Percentiles rank a stretch among this genome's conserved stretches.
Evolutionary conservation across 2,797 vertebrate species (phyloP).

Genomic region (Glossophaga mutica): DNA sequence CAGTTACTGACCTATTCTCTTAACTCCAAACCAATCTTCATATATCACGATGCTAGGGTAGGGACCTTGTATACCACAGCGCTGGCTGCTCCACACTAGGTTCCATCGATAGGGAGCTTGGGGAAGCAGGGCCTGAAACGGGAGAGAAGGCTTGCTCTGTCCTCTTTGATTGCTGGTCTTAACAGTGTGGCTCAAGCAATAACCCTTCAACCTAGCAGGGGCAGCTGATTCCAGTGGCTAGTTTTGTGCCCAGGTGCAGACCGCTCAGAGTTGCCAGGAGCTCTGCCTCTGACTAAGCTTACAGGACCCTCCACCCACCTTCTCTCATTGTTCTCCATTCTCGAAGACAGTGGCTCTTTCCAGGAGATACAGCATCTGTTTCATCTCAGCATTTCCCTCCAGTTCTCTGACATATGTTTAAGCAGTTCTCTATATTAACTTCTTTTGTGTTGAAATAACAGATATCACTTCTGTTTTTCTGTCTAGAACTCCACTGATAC

Average conservation of each 20-base stretch:
- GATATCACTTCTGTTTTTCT: background rate
- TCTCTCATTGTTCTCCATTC: background rate
- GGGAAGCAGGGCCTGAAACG: background rate
- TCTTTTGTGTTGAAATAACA: background rate
- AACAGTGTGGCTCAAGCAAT: too few relatives aligned
- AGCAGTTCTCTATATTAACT: background rate
- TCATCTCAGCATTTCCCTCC: background rate
- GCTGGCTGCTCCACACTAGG: fast-evolving
- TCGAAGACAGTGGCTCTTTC: background rate
- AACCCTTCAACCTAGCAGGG: background rate
- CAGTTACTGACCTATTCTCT: background rate
- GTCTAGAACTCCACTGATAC: background rate
- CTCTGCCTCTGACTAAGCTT: background rate
- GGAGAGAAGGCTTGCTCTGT: background rate
- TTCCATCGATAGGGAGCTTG: background rate
- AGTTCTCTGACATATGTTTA: background rate
- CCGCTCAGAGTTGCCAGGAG: background rate
- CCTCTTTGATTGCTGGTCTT: background rate
- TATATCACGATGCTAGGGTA: background rate
- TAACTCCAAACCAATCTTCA: background rate
- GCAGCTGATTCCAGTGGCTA: background rate
- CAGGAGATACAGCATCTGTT: background rate
- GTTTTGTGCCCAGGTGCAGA: background rate
- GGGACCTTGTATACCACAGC: background rate
- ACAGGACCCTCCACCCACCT: fast-evolving